A percentile compares a stretch with the other conserved stretches of the same genome.
Conservation (phyloP, 2,113 vertebrate genomes). For the Arothron firmamentum region DNA sequence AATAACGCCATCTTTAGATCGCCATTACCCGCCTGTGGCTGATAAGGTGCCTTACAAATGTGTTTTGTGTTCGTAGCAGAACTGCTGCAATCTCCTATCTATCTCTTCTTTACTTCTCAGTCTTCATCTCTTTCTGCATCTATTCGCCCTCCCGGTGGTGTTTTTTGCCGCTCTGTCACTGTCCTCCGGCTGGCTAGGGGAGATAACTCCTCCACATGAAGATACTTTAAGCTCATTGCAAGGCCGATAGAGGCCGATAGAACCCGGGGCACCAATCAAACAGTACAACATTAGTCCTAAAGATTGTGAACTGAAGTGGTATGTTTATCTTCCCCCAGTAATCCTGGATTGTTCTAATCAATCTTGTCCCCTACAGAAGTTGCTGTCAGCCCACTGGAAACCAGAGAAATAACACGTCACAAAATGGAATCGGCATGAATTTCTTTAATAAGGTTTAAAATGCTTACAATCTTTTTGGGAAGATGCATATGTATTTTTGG, state of each 20-base stretch:
- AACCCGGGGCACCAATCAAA: slow-evolving; percentile 53
- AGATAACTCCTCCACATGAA: slow-evolving; percentile 68
- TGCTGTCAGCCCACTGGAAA: background rate
- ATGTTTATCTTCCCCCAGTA: slow-evolving; percentile 48
- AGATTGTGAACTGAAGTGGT: slow-evolving; percentile 27
- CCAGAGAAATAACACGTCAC: no score
- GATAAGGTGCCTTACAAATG: slow-evolving; percentile 51
- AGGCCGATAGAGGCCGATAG: slow-evolving; percentile 35
- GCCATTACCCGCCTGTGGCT: slow-evolving; percentile 25
- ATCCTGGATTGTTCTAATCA: slow-evolving; percentile 32
- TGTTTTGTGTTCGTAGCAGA: slow-evolving; percentile 37
- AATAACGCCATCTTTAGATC: slow-evolving; percentile 11
- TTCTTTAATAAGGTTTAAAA: no score
- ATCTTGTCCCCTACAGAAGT: slow-evolving; percentile 7
- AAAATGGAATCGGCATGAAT: no score
- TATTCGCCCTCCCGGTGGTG: slow-evolving; percentile 27
- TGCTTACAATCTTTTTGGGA: no score
- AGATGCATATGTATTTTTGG: no score
- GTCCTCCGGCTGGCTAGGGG: slow-evolving; percentile 65
- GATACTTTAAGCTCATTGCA: slow-evolving; percentile 50
- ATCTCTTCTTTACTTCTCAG: slow-evolving; percentile 19
- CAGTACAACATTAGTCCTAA: slow-evolving; percentile 53
- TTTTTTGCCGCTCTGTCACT: slow-evolving; percentile 67
- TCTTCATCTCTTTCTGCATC: slow-evolving; percentile 43
- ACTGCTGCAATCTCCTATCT: slow-evolving; percentile 29